Base-by-base conservation (phyloP, 2,797 vertebrate species). In the Euphonia xanthogaster region DNA sequence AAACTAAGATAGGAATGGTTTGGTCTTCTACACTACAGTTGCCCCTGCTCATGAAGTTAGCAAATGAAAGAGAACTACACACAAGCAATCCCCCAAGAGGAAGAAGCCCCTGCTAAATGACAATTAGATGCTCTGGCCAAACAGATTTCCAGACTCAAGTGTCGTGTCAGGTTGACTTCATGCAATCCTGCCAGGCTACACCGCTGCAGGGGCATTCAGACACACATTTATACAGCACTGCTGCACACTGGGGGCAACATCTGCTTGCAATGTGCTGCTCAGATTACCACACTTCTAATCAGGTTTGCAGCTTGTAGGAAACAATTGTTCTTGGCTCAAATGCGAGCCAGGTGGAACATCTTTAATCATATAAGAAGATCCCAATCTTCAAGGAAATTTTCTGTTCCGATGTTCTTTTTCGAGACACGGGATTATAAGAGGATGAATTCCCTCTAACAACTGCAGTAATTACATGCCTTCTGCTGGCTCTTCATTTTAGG, bases 331-430 rank as follows among this genome's bases (percentile, higher is more conserved):
- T 92, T 83, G 60, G 30, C 92, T 88, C 92, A 94, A 96, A 88
- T 68, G 58, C 12, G 23, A 97, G 94, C 86, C 97, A 98, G 97
- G 88, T 97, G 97, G 97, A 97, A 97, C 97, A 96, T 97, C 97
- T 98, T 98, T 98, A 98, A 98, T 98, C 98, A 70, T 87, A 55
- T 97, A 98, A 98, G 97, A 97, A 96, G 97, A 98, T 97, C 96
- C 78, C 88, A 97, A 87, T 95, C 95, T 98, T 97, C 80, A 96
- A 98, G 95, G 70, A 91, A 97, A 97, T 97, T 97, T 97, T 97
- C 96, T 95, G 81, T 97, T 95, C 79, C 45, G 97, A 97, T 98
- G 98, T 98, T 98, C 98, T 98, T 98, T 98, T 98, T 90, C 51
- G 68, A 95, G 76, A 96, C 95, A 96, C 90, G 66, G 67, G 97